Percentiles rank a stretch among this genome's conserved stretches.
These are phyloP conservation scores for Herminia tarsipennalis DNA, from an alignment of 2,888 invertebrate genomes.

Conservation along the genomic window DNA sequence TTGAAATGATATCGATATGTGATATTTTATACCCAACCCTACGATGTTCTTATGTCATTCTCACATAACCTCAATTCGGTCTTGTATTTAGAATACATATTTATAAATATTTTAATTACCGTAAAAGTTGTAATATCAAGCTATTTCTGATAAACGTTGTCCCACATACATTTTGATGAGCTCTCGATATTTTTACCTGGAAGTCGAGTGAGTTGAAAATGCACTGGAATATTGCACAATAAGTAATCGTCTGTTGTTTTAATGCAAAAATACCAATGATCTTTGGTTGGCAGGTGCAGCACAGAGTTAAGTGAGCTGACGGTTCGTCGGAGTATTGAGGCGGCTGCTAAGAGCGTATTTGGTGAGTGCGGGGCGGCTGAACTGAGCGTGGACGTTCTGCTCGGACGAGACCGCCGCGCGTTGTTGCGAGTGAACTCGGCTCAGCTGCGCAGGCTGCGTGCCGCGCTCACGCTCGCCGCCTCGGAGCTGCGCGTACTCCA, in stretches of 20 bases:
- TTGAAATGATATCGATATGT: no score
- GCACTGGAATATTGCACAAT: constrained; percentile 23
- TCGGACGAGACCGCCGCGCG: constrained; percentile 70
- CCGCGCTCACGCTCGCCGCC: constrained; percentile 14
- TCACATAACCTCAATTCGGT: not conserved
- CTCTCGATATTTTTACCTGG: constrained; percentile 61
- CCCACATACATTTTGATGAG: constrained; percentile 36
- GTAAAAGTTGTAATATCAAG: no score
- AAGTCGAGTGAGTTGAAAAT: constrained; percentile 62
- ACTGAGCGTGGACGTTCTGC: constrained; percentile 22
- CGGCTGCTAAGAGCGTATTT: constrained; percentile 18
- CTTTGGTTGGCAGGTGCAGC: constrained; percentile 36
- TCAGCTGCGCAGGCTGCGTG: constrained; percentile 12
- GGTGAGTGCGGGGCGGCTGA: constrained; percentile 22
- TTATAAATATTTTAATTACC: no score
- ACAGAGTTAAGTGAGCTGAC: constrained; percentile 32
- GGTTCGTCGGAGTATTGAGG: constrained; percentile 23
- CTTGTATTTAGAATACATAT: no score
- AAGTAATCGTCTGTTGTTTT: not conserved
- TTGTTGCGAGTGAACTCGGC: constrained; percentile 25
- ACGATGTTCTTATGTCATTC: not conserved
- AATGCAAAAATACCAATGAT: not conserved
- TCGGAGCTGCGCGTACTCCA: constrained; percentile 10
- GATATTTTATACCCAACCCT: no score
- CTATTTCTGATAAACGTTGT: no score